A percentile compares a stretch with the other conserved stretches of the same genome.
These are phyloP conservation scores for Cataglyphis albicans DNA, from an alignment of 2,888 invertebrate genomes.

Conservation along the genomic window DNA sequence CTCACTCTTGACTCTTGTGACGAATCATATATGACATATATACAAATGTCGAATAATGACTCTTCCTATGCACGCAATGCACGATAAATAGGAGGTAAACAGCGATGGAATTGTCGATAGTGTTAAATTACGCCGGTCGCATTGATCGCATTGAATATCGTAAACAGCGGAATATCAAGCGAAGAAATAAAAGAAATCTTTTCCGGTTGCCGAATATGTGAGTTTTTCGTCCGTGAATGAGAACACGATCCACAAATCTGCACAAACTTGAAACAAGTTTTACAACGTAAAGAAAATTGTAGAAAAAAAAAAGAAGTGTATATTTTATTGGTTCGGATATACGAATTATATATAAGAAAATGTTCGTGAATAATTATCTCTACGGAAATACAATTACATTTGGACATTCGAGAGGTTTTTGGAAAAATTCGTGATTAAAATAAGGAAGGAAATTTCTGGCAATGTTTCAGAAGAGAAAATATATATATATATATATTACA, in stretches of 20 bases:
- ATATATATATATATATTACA: no score
- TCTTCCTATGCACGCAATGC: background rate
- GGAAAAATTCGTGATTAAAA: background rate
- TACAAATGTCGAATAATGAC: background rate
- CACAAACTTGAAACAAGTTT: background rate
- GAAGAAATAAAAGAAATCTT: background rate
- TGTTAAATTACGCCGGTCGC: background rate
- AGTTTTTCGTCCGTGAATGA: background rate
- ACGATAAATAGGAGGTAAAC: background rate
- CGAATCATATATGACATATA: background rate
- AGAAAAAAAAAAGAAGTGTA: background rate
- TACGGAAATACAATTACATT: background rate
- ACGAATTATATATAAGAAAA: background rate
- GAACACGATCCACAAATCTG: background rate
- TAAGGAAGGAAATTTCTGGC: background rate
- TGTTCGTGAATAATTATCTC: background rate
- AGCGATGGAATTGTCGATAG: background rate
- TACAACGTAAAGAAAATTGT: background rate
- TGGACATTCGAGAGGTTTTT: background rate
- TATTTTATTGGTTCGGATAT: background rate
- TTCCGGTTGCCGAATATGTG: background rate
- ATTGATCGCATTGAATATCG: background rate
- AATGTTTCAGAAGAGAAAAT: background rate
- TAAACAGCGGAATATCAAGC: background rate
- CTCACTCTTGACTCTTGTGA: no score